These are phyloP conservation scores for Tachypleus tridentatus DNA, from an alignment of 1,140 invertebrate genomes.

Conservation along the genomic window DNA sequence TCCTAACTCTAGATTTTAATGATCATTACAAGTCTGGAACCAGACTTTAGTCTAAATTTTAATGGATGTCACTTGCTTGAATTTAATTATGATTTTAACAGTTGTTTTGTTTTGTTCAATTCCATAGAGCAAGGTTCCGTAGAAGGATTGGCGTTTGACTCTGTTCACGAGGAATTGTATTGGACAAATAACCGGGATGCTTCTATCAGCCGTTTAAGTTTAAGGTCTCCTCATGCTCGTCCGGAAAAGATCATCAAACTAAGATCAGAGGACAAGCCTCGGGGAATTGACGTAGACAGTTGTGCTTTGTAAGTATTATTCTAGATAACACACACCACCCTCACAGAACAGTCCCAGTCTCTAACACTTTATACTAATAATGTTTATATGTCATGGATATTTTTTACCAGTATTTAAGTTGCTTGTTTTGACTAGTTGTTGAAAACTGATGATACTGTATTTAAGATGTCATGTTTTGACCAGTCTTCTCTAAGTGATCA, in stretches of 20 bases:
- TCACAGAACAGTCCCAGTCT: too few species aligned
- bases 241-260: conserved; percentile 54
- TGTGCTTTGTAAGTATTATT: conserved; percentile 48
- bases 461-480: too few species aligned
- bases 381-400: too few species aligned
- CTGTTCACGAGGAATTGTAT: conserved; percentile 51
- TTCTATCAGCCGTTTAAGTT: conserved; percentile 50
- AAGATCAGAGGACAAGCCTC: conserved; percentile 54
- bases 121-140: conserved; percentile 54
- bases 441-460: too few species aligned
- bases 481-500: too few species aligned
- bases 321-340: too few species aligned
- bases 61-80: neutral
- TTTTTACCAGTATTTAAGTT: too few species aligned
- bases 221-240: conserved; percentile 30
- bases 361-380: too few species aligned
- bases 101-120: neutral
- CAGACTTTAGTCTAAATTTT: too few species aligned
- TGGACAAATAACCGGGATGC: conserved; percentile 76
- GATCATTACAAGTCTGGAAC: too few species aligned
- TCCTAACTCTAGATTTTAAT: too few species aligned
- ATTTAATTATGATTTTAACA: conserved; percentile 2
- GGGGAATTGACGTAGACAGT: conserved; percentile 67
- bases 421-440: too few species aligned
- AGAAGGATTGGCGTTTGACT: conserved; percentile 67